Evolutionary conservation across 2,113 vertebrate species (phyloP).

Genomic region (Oncorhynchus masou): DNA sequence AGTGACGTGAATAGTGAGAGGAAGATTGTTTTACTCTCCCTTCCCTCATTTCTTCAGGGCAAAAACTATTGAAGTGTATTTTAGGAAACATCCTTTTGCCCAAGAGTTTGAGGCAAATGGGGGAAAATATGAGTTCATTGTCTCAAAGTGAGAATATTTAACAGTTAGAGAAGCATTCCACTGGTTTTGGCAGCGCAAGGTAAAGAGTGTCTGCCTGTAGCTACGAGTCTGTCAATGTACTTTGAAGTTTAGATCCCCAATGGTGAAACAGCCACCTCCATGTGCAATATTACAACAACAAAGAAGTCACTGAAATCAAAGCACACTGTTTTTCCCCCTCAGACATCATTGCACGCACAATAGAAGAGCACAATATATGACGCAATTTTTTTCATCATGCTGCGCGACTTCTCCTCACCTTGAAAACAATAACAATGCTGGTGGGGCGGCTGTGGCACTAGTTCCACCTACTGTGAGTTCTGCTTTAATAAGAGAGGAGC

Average conservation of each 20-base stretch:
- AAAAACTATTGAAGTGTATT: constrained; percentile 37
- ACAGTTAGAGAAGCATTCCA: constrained; percentile 5
- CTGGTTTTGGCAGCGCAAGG: constrained; percentile 22
- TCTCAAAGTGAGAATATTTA: constrained; percentile 9
- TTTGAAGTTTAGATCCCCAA: not conserved
- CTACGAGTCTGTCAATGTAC: constrained; percentile 19
- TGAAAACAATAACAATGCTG: no score
- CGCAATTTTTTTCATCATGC: no score
- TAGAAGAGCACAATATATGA: no score
- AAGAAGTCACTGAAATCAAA: no score
- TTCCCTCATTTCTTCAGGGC: constrained; percentile 14
- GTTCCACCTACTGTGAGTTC: no score
- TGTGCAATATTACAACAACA: not conserved
- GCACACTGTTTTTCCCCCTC: no score
- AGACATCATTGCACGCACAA: no score
- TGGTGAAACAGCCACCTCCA: no score
- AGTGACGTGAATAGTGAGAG: constrained; percentile 32
- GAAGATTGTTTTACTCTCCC: constrained; percentile 39
- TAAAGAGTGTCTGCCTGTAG: constrained; percentile 6
- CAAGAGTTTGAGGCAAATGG: constrained; percentile 6
- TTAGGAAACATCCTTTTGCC: not conserved
- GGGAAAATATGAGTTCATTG: constrained; percentile 39
- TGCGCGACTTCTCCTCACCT: no score
- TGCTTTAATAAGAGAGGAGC: not conserved
- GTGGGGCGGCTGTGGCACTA: no score